phyloP scores from a whole-genome alignment of 2,888 invertebrate genomes.

The Myopa testacea region DNA sequence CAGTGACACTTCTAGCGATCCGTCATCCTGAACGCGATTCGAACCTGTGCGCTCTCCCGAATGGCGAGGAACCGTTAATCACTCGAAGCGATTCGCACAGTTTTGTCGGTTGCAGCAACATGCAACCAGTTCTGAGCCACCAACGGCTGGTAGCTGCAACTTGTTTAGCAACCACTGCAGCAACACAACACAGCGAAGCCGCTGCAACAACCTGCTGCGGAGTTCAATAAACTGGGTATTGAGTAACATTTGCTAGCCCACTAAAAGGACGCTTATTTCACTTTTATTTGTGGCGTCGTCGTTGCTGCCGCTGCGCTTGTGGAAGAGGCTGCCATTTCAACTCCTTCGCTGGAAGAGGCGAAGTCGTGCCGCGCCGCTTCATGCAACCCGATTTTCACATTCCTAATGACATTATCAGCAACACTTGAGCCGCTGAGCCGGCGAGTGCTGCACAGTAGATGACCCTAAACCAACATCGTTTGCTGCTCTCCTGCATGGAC shows the following conservation, averaged over 20 bases:
- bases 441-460: conserved; percentile 4
- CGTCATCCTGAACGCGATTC: no score
- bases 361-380: conserved; percentile 19
- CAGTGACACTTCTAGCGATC: no score
- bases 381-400: conserved; percentile 24
- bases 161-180: neutral
- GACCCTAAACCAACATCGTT: conserved; percentile 40
- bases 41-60: no score
- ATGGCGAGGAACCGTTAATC: no score
- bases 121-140: neutral
- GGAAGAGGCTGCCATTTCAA: conserved; percentile 5
- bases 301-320: neutral
- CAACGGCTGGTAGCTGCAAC: neutral
- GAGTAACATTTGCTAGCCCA: conserved; percentile 21
- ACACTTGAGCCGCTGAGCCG: conserved; percentile 22
- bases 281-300: conserved; percentile 20
- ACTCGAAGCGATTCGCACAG: no score
- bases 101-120: neutral
- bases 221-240: conserved; percentile 26
- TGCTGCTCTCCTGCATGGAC: conserved; percentile 19
- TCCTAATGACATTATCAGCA: conserved; percentile 44
- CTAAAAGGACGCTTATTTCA: conserved; percentile 32
- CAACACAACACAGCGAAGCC: neutral
- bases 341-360: neutral
- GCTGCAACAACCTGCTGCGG: conserved; percentile 27